Percentiles rank a stretch among this genome's conserved stretches.
phyloP scores from a whole-genome alignment of 2,888 invertebrate species.

The Frankliniella intonsa region DNA sequence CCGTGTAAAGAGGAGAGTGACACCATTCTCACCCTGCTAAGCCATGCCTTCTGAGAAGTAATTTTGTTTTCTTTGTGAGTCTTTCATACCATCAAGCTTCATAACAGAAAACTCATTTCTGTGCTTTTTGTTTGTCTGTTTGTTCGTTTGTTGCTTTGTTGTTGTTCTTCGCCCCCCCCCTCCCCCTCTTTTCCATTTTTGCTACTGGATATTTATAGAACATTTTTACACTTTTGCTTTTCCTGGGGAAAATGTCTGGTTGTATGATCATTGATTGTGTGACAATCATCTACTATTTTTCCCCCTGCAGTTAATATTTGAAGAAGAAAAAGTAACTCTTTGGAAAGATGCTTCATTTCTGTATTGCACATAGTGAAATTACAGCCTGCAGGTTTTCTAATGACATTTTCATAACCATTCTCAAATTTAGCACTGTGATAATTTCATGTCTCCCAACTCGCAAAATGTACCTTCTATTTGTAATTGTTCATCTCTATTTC shows the following conservation, averaged over 20 bases:
- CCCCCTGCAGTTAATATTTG: neutral
- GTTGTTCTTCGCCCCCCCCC: neutral
- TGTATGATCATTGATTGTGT: too few relatives aligned
- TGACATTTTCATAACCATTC: constrained; percentile 19
- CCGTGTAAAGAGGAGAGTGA: too few relatives aligned
- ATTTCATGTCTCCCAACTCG: constrained; percentile 26
- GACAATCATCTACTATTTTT: too few relatives aligned
- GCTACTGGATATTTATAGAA: neutral
- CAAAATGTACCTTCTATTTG: constrained; percentile 20
- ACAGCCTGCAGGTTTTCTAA: neutral
- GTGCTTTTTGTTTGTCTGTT: too few relatives aligned
- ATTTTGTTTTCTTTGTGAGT: too few relatives aligned
- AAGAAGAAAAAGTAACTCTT: neutral
- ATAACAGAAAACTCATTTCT: too few relatives aligned
- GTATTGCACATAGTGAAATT: neutral
- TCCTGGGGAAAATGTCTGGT: neutral
- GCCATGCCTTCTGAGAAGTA: too few relatives aligned
- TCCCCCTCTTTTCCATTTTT: neutral
- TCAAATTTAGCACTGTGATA: constrained; percentile 27
- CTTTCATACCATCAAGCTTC: too few relatives aligned
- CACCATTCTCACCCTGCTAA: too few relatives aligned
- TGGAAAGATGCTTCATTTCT: neutral
- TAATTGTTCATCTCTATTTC: constrained; percentile 14
- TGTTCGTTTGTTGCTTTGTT: too few relatives aligned
- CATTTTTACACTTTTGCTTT: neutral